A percentile compares a stretch with the other conserved stretches of the same genome.
phyloP scores from a whole-genome alignment of 2,888 invertebrate genomes.

The Cheilosia vulpina region DNA sequence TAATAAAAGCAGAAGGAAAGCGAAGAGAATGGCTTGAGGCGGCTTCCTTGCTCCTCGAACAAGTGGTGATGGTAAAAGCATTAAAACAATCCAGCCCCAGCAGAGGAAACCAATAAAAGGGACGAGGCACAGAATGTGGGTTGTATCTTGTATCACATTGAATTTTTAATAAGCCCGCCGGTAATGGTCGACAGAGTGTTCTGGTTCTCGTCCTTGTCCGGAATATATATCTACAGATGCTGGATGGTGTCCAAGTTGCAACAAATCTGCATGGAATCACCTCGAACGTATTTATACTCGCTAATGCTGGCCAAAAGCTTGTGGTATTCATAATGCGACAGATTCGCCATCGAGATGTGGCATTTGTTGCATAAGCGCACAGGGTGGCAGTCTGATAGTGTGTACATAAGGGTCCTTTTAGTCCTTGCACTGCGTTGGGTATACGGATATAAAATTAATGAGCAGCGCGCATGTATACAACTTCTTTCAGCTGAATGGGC shows the following conservation, averaged over 20 bases:
- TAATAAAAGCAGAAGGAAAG: conserved; percentile 46
- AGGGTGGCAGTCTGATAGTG: not conserved
- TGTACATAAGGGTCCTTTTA: conserved; percentile 14
- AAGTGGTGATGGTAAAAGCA: conserved; percentile 60
- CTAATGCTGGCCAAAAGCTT: conserved; percentile 50
- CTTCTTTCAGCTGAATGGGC: conserved; percentile 8
- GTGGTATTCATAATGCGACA: conserved; percentile 69
- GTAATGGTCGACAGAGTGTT: conserved; percentile 24
- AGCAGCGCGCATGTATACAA: conserved; percentile 34
- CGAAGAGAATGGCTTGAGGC: conserved; percentile 72
- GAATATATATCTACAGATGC: conserved; percentile 1
- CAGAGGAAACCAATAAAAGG: conserved; percentile 45
- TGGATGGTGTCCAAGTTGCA: conserved; percentile 65
- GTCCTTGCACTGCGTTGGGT: conserved; percentile 14
- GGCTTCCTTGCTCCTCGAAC: conserved; percentile 36
- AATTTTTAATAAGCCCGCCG: conserved; percentile 71
- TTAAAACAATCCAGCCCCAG: conserved; percentile 61
- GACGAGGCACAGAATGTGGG: conserved; percentile 33
- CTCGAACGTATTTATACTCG: conserved; percentile 8
- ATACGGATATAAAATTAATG: conserved; percentile 64
- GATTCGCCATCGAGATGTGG: conserved; percentile 53
- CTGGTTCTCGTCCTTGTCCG: conserved; percentile 37
- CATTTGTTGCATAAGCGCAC: conserved; percentile 56
- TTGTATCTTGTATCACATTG: conserved; percentile 43
- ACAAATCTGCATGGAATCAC: conserved; percentile 56